Conservation (phyloP, 2,797 vertebrate species). For the Sebastes minor region DNA sequence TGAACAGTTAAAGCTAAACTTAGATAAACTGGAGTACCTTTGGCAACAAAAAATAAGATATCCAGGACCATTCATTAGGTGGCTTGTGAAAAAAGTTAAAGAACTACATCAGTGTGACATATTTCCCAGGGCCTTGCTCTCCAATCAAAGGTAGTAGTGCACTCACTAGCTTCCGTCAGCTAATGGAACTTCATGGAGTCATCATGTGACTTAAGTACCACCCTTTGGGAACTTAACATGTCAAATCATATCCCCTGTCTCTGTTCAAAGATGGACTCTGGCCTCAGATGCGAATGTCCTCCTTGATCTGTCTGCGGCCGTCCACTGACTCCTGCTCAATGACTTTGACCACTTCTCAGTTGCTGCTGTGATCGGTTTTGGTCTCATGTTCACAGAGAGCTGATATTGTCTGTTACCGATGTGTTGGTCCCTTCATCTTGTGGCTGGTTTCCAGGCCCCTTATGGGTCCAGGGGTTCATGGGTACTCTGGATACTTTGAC, state of each 20-base stretch:
- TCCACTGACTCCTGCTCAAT: background rate
- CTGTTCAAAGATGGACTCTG: background rate
- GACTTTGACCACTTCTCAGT: background rate
- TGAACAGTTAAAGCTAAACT: background rate
- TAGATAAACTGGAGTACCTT: background rate
- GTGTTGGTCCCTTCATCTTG: background rate
- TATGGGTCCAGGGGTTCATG: background rate
- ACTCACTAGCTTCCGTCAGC: background rate
- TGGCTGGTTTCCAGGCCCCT: background rate
- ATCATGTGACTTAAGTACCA: background rate
- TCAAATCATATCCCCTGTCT: background rate
- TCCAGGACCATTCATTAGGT: background rate
- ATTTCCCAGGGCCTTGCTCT: slow-evolving; percentile 16
- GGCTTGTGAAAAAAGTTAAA: background rate
- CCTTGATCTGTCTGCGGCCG: background rate
- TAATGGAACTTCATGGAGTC: background rate
- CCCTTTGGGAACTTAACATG: background rate
- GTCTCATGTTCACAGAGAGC: background rate
- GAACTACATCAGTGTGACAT: background rate
- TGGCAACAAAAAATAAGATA: background rate
- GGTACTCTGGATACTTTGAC: background rate
- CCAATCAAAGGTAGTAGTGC: slow-evolving; percentile 32
- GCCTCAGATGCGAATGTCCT: background rate
- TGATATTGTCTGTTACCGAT: background rate
- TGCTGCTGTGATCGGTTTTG: background rate